Evolutionary conservation across 2,888 invertebrate genomes (phyloP).

Genomic region (Eueremaeus valkanovi): DNA sequence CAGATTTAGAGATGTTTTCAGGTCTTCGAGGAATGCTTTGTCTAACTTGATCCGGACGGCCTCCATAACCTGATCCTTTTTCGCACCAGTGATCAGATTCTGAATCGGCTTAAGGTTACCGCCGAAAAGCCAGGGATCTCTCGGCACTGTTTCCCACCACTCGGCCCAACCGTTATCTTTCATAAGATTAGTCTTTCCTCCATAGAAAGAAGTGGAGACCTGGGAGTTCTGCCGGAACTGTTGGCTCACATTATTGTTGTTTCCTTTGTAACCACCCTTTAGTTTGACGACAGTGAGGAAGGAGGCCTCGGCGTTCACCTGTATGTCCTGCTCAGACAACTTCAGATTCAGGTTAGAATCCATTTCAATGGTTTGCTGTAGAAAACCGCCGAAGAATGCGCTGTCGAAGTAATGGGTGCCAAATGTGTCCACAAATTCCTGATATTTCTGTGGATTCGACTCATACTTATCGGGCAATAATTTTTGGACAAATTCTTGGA

Average conservation of each 20-base stretch:
- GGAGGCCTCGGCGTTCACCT: constrained; percentile 23
- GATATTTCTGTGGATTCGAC: constrained; percentile 23
- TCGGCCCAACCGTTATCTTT: constrained; percentile 31
- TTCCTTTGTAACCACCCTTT: constrained; percentile 2
- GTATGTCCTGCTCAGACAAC: constrained; percentile 32
- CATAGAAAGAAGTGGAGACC: constrained; percentile 21
- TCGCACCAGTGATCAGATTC: constrained; percentile 20
- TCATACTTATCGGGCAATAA: constrained; percentile 27
- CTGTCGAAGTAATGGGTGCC: constrained; percentile 39
- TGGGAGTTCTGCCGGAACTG: not conserved
- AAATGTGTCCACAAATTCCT: constrained; percentile 39
- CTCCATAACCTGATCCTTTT: constrained; percentile 21
- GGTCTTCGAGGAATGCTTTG: constrained; percentile 31
- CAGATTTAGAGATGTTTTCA: constrained; percentile 15
- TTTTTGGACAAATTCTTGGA: constrained; percentile 14
- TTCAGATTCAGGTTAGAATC: not conserved
- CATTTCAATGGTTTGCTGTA: constrained; percentile 29
- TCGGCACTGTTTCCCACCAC: constrained; percentile 34
- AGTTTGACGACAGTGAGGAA: constrained; percentile 30
- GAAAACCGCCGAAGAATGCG: constrained; percentile 37
- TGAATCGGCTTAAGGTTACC: constrained; percentile 35
- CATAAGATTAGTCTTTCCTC: constrained; percentile 38
- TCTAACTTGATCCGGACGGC: constrained; percentile 23
- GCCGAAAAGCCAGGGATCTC: constrained; percentile 40
- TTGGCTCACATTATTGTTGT: not conserved